These are phyloP conservation scores for Edolisoma coerulescens DNA, from an alignment of 2,113 vertebrate genomes.

Conservation along the genomic window DNA sequence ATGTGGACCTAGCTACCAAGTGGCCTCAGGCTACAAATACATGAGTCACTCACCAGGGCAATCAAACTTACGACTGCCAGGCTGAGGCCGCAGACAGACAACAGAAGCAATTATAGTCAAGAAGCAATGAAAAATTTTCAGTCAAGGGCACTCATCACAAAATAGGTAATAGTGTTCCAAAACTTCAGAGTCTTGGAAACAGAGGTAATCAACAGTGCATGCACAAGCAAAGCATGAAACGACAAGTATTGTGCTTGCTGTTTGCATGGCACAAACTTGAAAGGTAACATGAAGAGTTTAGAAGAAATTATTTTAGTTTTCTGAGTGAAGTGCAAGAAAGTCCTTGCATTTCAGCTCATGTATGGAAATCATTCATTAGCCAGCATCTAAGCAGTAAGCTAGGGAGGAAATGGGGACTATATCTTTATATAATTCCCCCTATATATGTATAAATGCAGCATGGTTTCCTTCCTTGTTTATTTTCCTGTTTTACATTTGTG, in stretches of 20 bases:
- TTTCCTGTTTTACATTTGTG: background rate
- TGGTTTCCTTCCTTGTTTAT: background rate
- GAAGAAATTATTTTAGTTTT: background rate
- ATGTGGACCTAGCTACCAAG: background rate
- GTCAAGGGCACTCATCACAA: background rate
- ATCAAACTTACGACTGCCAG: background rate
- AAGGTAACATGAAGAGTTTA: background rate
- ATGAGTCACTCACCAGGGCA: background rate
- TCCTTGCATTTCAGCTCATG: background rate
- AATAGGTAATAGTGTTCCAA: background rate
- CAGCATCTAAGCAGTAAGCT: background rate
- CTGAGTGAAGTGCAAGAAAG: background rate
- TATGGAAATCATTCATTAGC: background rate
- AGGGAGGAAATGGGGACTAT: background rate
- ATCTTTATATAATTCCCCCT: rapidly evolving
- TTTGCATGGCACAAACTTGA: background rate
- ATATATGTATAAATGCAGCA: background rate
- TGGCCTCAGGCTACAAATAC: background rate
- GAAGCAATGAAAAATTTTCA: background rate
- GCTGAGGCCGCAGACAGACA: background rate
- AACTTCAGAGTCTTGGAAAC: background rate
- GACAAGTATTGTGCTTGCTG: background rate
- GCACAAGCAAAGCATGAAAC: background rate
- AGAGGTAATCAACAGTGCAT: too few relatives aligned
- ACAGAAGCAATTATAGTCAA: background rate